phyloP scores from a whole-genome alignment of 2,113 vertebrate species.

The Pandion haliaetus region DNA sequence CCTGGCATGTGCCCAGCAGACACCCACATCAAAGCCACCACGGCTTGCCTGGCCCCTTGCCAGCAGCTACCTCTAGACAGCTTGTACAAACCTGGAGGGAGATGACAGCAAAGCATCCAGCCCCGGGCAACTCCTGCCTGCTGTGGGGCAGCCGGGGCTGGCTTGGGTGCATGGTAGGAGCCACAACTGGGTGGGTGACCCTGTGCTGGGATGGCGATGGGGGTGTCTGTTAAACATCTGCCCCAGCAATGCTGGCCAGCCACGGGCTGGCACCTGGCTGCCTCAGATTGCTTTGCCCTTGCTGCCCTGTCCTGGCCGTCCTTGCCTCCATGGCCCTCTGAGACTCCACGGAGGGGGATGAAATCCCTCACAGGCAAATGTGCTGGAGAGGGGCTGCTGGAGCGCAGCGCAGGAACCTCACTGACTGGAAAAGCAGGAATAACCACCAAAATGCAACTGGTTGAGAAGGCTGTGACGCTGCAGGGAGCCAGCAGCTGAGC shows the following conservation, averaged over 20 bases:
- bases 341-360: fast-evolving
- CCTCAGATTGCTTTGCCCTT: not conserved
- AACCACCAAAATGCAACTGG: not conserved
- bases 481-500: not conserved
- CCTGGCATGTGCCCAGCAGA: constrained; percentile 42
- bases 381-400: not conserved
- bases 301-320: not conserved
- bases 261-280: not conserved
- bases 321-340: not conserved
- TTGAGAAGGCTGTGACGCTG: not conserved
- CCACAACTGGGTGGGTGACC: not conserved
- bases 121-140: not conserved
- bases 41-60: not conserved
- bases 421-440: constrained; percentile 55
- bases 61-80: constrained; percentile 21
- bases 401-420: fast-evolving
- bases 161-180: not conserved
- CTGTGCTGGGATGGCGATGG: fast-evolving
- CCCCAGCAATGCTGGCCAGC: not conserved
- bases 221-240: not conserved
- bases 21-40: constrained; percentile 19
- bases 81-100: not conserved
- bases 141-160: not conserved
- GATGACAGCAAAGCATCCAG: not conserved
- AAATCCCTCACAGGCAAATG: not conserved